These are phyloP conservation scores for Gnathonemus longibarbis DNA, from an alignment of 2,113 vertebrate genomes.

Conservation along the genomic window DNA sequence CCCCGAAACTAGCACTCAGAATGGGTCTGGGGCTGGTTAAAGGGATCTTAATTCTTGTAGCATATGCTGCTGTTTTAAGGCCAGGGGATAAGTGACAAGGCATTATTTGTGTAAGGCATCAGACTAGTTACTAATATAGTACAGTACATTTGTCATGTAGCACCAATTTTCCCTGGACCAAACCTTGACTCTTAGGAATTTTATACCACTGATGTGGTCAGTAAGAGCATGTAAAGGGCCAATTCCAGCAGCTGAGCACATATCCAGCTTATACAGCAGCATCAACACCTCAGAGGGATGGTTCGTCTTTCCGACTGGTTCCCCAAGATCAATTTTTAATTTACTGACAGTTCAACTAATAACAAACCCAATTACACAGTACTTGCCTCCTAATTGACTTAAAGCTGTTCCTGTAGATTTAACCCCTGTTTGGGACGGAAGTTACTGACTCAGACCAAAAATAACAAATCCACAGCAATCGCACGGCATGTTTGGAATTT, in stretches of 20 bases:
- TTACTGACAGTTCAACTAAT: slow-evolving; percentile 36
- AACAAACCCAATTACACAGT: slow-evolving; percentile 39
- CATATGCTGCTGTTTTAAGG: not conserved
- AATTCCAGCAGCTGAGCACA: slow-evolving; percentile 16
- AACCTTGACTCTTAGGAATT: not conserved
- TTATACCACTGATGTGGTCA: slow-evolving; percentile 14
- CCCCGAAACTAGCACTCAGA: not conserved
- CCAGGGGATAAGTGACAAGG: not conserved
- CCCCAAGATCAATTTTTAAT: slow-evolving; percentile 36
- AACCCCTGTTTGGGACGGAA: slow-evolving; percentile 19
- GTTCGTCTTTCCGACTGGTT: slow-evolving; percentile 25
- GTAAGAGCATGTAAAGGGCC: not conserved
- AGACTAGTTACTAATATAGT: not conserved
- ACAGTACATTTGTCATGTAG: not conserved
- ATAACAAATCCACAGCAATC: slow-evolving; percentile 21
- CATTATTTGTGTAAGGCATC: not conserved
- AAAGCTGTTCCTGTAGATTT: slow-evolving; percentile 23
- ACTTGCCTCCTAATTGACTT: slow-evolving; percentile 30
- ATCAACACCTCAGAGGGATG: slow-evolving; percentile 17
- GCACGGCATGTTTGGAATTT: not conserved
- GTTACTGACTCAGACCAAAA: slow-evolving; percentile 17
- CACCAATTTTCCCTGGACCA: not conserved
- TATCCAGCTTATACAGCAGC: not conserved
- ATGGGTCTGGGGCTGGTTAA: not conserved
- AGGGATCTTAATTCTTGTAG: not conserved